Base-by-base conservation (phyloP, 2,888 invertebrate species). In the Netelia melanura region DNA sequence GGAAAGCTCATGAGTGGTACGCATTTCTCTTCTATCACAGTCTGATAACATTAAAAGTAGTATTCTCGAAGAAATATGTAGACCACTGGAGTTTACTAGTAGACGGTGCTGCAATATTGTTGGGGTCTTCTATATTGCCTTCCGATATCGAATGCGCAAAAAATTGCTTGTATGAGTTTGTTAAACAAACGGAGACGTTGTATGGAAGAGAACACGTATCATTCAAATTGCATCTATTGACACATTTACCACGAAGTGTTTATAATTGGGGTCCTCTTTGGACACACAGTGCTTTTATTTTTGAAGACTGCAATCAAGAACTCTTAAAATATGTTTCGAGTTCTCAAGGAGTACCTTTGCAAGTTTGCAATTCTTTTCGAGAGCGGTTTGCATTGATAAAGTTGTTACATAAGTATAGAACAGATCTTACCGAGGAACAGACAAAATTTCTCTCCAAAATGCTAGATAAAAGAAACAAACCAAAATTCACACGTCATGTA, bases 21-120 rank as follows among this genome's bases (percentile, higher is more conserved):
- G 77, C 75, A 21, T 88, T 84, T 83, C 56, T 88, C 6, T 52
- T 87, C 9, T 86, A 77, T 23, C 89, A 88, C 38, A 87, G 87
- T 67, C 17, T 85, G 3, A 84, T 84, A 0, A 48, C 79, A 11
- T 8, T 87, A 1, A 58, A 52, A 30, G 30, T 21, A 21, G 25
- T 84, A 54, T 72, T 86, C 14, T 81, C 81, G 11, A 58, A 11
- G 43, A 64, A 70, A 61, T 86, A 77, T 43, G 72, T 81, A 0
- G 23, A 72, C 5, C 88, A 88, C 44, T 88, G 88, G 88, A 70
- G 54, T 21, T 65, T 80, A 30, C 61, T 87, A 11, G 87, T 87
- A 0, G 67, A 85, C 72, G 85, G 79, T 9, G 52, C 85, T 14
- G 61, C 81, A 11, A 78, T 87, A 21, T 64, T 87, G 14, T 44